Percentiles rank a stretch among this genome's conserved stretches.
phyloP scores from a whole-genome alignment of 2,113 vertebrate genomes.

The Patagioenas fasciata region DNA sequence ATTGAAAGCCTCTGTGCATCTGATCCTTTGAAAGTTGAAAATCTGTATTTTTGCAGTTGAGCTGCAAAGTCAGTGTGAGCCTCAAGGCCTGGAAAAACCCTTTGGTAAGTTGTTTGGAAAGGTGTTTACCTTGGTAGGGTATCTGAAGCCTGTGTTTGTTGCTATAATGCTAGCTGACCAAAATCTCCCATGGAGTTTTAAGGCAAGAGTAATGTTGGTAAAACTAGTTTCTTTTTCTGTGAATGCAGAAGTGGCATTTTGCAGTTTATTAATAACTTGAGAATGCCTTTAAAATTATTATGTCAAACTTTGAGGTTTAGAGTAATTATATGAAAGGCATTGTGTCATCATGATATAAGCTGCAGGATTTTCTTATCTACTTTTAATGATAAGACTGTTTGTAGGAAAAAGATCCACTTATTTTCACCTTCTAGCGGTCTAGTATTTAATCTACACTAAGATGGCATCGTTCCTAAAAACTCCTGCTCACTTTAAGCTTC shows the following conservation, averaged over 20 bases:
- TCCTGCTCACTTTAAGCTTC: background rate
- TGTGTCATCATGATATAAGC: background rate
- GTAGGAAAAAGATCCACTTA: background rate
- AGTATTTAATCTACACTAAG: background rate
- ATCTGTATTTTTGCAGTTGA: background rate
- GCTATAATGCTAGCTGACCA: background rate
- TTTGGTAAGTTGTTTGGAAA: background rate
- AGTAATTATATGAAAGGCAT: background rate
- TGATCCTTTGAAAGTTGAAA: background rate
- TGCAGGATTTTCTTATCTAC: background rate
- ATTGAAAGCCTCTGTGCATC: background rate
- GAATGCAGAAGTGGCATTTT: background rate
- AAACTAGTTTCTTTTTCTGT: background rate
- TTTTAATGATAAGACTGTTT: background rate
- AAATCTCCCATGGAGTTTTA: background rate
- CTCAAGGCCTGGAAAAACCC: background rate
- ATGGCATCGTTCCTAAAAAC: background rate
- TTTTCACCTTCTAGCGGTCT: background rate
- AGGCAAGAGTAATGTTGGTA: background rate
- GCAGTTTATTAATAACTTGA: background rate
- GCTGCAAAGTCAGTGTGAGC: background rate
- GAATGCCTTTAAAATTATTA: background rate
- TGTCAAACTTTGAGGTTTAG: fast-evolving
- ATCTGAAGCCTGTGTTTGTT: background rate
- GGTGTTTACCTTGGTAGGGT: background rate